These are phyloP conservation scores for Carlito syrichta DNA, from an alignment of 2,113 vertebrate species.

Conservation along the genomic window DNA sequence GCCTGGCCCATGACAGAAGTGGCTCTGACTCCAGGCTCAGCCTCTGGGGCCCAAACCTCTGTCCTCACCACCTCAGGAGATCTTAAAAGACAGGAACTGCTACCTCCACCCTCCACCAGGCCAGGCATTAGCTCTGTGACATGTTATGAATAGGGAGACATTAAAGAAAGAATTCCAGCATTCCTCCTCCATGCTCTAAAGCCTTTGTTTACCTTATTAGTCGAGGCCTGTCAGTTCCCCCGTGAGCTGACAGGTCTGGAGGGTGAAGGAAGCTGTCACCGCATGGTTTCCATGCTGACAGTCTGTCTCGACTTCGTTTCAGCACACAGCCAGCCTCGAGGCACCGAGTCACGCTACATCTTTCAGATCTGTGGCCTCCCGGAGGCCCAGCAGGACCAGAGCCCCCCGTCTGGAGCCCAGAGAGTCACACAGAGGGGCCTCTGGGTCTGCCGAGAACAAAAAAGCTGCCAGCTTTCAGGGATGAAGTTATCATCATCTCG, in stretches of 20 bases:
- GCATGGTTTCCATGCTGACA: slow-evolving; percentile 80
- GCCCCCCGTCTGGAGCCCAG: slow-evolving; percentile 50
- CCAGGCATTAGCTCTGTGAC: slow-evolving; percentile 70
- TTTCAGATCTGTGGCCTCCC: slow-evolving; percentile 78
- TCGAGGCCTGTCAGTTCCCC: slow-evolving; percentile 78
- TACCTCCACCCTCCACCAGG: slow-evolving; percentile 31
- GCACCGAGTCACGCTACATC: slow-evolving; percentile 78
- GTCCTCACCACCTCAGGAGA: slow-evolving; percentile 55
- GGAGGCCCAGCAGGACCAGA: slow-evolving; percentile 11
- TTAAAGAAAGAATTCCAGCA: slow-evolving; percentile 83
- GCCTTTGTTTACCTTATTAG: slow-evolving; percentile 85
- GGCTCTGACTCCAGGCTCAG: background rate
- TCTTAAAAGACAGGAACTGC: slow-evolving; percentile 69
- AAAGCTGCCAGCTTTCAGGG: background rate
- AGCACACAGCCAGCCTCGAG: slow-evolving; percentile 75
- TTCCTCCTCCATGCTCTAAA: slow-evolving; percentile 80
- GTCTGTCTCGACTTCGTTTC: slow-evolving; percentile 74
- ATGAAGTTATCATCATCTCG: background rate
- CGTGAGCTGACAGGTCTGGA: slow-evolving; percentile 67
- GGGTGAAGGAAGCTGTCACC: slow-evolving; percentile 85
- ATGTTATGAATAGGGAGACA: slow-evolving; percentile 81
- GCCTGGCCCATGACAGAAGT: background rate
- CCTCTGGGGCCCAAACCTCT: background rate
- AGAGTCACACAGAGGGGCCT: background rate
- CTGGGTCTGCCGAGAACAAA: slow-evolving; percentile 41